Base-by-base conservation (phyloP, 2,113 vertebrate genomes). In the Marcusenius ussheri region DNA sequence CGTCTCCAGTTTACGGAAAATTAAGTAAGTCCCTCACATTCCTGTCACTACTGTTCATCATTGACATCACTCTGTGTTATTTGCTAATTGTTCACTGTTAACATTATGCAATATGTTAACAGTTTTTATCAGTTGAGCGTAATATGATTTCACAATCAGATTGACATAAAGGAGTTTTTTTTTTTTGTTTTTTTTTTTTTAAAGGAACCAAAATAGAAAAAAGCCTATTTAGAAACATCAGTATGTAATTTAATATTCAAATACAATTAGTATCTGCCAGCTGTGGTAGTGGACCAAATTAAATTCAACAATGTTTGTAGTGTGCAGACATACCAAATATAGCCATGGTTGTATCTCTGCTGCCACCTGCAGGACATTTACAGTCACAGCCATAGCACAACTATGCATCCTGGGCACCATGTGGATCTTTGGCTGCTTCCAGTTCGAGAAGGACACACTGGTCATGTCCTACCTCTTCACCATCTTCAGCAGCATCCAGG, bases 401-500 rank as follows among this genome's bases (percentile, higher is more conserved):
- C 70, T 74, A 31, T 74, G 70, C 27, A 1, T 74, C 70, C 31
- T 74, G 70, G 70, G 70, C 13, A 74, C 70, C 31, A 74, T 74
- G 27, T 74, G 97, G 97, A 91, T 96, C 74, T 97, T 97, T 2
- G 97, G 97, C 66, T 94, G 96, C 47, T 96, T 98, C 92, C 94
- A 97, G 92, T 97, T 98, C 42, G 50, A 87, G 5, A 6, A 58
- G 0, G 13, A 83, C 0, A 92, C 21, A 13, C 74, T 58, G 0
- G 90, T 91, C 1, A 92, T 96, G 45, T 66, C 93, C 2, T 98
- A 97, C 74, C 89, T 94, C 88, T 98, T 98, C 94, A 96, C 95
- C 21, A 91, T 97, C 91, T 94, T 97, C 91, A 97, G 97, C 96
- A 96, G 96, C 93, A 93, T 98, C 3, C 97, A 98, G 91, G 97